phyloP scores from a whole-genome alignment of 2,113 vertebrate genomes.

The Echinops telfairi region DNA sequence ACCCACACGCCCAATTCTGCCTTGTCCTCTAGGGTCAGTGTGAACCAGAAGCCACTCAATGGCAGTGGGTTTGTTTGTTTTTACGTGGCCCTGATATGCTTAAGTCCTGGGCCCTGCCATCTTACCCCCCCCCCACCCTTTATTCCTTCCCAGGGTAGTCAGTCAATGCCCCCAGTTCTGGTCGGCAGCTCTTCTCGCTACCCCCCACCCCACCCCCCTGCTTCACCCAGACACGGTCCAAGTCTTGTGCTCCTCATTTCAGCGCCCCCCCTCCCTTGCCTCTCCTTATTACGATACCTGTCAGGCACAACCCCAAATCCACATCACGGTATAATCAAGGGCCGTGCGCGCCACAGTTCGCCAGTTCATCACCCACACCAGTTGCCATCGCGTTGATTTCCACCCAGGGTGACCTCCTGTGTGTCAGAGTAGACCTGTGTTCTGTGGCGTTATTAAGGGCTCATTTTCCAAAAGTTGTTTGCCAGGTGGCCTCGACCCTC shows the following conservation, averaged over 20 bases:
- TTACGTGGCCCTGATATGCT: neutral
- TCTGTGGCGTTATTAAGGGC: neutral
- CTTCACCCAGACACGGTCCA: neutral
- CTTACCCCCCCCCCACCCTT: neutral
- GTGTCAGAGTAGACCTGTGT: neutral
- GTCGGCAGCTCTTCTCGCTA: neutral
- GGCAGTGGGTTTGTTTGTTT: too few relatives aligned
- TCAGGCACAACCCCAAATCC: neutral
- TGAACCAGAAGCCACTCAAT: too few relatives aligned
- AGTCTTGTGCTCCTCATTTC: neutral
- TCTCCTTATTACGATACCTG: neutral
- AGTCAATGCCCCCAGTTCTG: neutral
- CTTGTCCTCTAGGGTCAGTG: too few relatives aligned
- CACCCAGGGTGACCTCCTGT: neutral
- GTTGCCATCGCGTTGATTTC: neutral
- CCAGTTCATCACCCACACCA: neutral
- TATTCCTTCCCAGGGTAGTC: neutral
- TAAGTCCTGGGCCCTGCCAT: neutral
- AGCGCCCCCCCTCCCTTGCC: neutral
- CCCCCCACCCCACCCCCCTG: neutral
- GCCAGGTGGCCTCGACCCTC: neutral
- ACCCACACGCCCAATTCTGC: too few relatives aligned
- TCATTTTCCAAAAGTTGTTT: neutral
- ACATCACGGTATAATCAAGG: neutral
- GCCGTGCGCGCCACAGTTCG: neutral